Base-by-base conservation (phyloP, 2,888 invertebrate genomes). In the Pecten maximus region DNA sequence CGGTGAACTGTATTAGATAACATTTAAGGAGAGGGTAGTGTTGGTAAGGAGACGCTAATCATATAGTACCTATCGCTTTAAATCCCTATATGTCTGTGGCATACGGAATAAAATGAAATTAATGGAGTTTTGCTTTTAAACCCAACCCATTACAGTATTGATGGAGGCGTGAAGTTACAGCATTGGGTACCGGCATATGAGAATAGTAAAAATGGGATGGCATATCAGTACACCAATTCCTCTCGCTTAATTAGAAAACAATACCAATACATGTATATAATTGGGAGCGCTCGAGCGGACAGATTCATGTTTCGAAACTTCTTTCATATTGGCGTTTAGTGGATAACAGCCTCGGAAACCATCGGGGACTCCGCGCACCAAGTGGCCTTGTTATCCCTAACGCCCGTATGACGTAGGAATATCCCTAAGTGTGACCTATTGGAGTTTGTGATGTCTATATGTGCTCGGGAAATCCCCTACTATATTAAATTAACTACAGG, bases 351-450 rank as follows among this genome's bases (percentile, higher is more conserved):
- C 35, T 10, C 74, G 10, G 74, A 35, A 19, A 35, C 74, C 74
- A 28, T 8, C 28, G 74, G 28, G 74, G 35, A 74, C 35, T 74
- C 74, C 74, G 35, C 35, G 74, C 74, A 74, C 74, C 16, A 74
- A 2, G 74, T 15, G 74, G 74, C 74, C 74, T 15, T 74, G 74
- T 35, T 60, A 60, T 60, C 16, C 28, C 28, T 16, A 15, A 74
- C n/a, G 60, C 60, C 60, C 60, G 74, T 74, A 74, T 74, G 74
- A 74, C 74, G 74, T 35, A 74, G 74, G 74, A 35, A 6, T 8
- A 35, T 15, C 74, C 35, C 35, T 10, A 28, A 35, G 35, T 74
- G 35, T 74, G 35, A 74, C 74, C 74, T 74, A 35, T 74, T 74
- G 15, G 74, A 74, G 74, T 74, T 19, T 74, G 74, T 74, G 60